These are phyloP conservation scores for Drosophila neutralis DNA, from an alignment of 2,888 invertebrate species.

Conservation along the genomic window DNA sequence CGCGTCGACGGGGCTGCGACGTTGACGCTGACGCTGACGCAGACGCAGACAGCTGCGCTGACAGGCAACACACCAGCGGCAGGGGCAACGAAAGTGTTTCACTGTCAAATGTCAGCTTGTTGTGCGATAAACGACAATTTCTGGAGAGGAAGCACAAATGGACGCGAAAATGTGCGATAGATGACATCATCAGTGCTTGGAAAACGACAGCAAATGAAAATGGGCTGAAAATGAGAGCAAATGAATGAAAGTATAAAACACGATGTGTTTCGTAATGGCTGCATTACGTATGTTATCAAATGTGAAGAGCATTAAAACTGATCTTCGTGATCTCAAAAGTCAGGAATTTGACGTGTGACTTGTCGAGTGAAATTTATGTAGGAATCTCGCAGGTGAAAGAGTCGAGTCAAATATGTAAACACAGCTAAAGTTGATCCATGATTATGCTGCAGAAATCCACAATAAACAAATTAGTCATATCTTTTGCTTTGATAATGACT, in stretches of 20 bases:
- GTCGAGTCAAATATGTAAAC: not conserved
- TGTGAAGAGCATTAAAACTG: not conserved
- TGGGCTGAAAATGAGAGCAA: slow-evolving; percentile 12
- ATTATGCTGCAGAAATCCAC: not conserved
- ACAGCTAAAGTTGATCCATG: not conserved
- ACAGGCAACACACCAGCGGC: slow-evolving; percentile 41
- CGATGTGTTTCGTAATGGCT: not conserved
- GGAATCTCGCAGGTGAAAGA: not conserved
- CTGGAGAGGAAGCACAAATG: slow-evolving; percentile 47
- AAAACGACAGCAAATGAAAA: slow-evolving; percentile 21
- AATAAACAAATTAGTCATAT: not conserved
- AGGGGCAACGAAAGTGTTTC: slow-evolving; percentile 63
- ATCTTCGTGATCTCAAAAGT: not conserved
- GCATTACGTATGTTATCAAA: not conserved
- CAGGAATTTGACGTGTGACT: not conserved
- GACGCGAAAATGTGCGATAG: slow-evolving; percentile 31
- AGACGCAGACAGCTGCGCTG: slow-evolving; percentile 20
- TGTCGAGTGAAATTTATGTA: not conserved
- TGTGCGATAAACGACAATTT: slow-evolving; percentile 52
- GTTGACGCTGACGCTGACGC: slow-evolving; percentile 10
- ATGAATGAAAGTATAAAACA: not conserved
- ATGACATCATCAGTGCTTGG: slow-evolving; percentile 42
- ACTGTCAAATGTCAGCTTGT: slow-evolving; percentile 68
- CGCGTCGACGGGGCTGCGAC: slow-evolving; percentile 31
- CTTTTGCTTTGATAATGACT: not conserved